These are phyloP conservation scores for Sinonovacula constricta DNA, from an alignment of 1,140 invertebrate species.

Conservation along the genomic window DNA sequence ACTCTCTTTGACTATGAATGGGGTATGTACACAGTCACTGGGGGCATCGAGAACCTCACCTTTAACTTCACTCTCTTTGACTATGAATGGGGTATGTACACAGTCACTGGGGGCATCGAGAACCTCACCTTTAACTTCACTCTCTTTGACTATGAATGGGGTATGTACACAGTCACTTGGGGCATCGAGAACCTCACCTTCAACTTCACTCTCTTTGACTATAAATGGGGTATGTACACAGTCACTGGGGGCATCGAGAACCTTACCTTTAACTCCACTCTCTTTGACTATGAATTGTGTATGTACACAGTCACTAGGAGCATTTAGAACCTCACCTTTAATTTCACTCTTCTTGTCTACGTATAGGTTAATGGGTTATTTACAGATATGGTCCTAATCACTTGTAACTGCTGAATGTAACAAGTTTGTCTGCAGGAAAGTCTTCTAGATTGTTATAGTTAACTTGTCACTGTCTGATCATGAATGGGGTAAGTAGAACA, in stretches of 20 bases:
- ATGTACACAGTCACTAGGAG: slow-evolving; percentile 2
- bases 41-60: slow-evolving; percentile 27
- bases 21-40: slow-evolving; percentile 32
- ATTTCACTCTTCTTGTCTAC: too few species aligned
- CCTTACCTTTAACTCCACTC: neutral
- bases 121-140: slow-evolving; percentile 10
- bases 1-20: slow-evolving; percentile 39
- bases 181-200: slow-evolving; percentile 1
- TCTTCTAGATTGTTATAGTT: too few species aligned
- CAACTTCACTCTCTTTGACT: slow-evolving; percentile 7
- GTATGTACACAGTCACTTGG: slow-evolving; percentile 11
- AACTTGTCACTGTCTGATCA: too few species aligned
- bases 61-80: slow-evolving; percentile 22
- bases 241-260: slow-evolving; percentile 39
- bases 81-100: slow-evolving; percentile 46
- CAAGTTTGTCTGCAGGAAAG: too few species aligned
- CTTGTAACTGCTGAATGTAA: too few species aligned
- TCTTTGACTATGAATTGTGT: slow-evolving; percentile 48
- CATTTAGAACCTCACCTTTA: too few species aligned
- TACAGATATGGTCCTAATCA: too few species aligned
- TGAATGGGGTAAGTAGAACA: too few species aligned
- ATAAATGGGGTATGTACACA: slow-evolving; percentile 18
- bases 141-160: slow-evolving; percentile 33
- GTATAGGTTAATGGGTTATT: too few species aligned
- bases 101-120: slow-evolving; percentile 23